Conservation (phyloP, 2,797 vertebrate genomes). For the Chaetodon trifasciatus region DNA sequence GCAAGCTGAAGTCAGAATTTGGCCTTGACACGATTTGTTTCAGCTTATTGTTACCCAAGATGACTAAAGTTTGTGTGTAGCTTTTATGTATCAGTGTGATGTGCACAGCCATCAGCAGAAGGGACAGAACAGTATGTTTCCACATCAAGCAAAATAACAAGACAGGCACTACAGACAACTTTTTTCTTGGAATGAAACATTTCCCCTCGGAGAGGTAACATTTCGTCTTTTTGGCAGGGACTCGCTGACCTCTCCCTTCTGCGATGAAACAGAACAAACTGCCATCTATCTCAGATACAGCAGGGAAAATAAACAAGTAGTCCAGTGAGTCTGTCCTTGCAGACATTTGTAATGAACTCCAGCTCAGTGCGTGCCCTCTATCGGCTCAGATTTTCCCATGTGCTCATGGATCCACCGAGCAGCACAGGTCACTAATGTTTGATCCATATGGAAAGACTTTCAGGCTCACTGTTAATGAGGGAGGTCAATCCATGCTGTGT, state of each 20-base stretch:
- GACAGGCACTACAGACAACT: background rate
- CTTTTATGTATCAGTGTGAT: background rate
- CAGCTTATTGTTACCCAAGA: slow-evolving; percentile 2
- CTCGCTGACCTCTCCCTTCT: background rate
- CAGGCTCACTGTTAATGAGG: background rate
- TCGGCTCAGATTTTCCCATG: background rate
- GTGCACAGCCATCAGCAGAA: slow-evolving; percentile 8
- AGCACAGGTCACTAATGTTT: slow-evolving; percentile 21
- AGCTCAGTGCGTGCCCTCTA: background rate
- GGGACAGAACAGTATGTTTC: slow-evolving; percentile 12
- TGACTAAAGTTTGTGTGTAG: background rate
- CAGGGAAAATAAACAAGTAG: background rate
- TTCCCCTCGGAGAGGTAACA: background rate
- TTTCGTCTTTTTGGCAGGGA: slow-evolving; percentile 10
- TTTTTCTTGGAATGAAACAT: background rate
- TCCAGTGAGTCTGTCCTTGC: background rate
- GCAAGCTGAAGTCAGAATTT: background rate
- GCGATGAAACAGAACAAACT: background rate
- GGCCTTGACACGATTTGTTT: background rate
- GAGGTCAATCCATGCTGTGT: background rate
- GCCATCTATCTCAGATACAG: background rate
- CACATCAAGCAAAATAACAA: slow-evolving; percentile 3
- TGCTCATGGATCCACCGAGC: slow-evolving; percentile 3
- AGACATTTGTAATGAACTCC: slow-evolving; percentile 7
- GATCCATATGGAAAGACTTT: slow-evolving; percentile 6